Conservation (phyloP, 2,888 invertebrate genomes). For the Caradrina clavipalpis region DNA sequence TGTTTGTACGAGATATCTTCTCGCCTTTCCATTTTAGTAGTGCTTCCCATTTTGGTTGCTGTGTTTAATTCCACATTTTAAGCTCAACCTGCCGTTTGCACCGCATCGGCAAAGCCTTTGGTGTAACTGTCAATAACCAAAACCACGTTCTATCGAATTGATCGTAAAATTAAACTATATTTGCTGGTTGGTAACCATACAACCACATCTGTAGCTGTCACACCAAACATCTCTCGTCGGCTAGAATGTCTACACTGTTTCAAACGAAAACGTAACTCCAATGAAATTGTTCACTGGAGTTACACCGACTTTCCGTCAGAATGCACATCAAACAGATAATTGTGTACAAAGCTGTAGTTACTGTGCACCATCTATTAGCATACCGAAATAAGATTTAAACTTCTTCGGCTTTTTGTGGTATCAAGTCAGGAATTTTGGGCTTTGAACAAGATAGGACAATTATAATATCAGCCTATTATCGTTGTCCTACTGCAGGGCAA, state of each 20-base stretch:
- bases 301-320: constrained; percentile 28
- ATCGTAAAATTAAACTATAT: not conserved
- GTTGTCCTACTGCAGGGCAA: no score
- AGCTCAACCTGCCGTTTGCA: not conserved
- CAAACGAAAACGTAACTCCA: constrained; percentile 24
- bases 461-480: no score
- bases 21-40: no score
- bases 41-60: no score
- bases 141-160: no score
- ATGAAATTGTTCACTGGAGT: constrained; percentile 29
- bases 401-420: not conserved
- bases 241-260: constrained; percentile 13
- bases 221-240: constrained; percentile 1
- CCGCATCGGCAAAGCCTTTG: not conserved
- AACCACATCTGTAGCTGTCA: not conserved
- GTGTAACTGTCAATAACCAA: not conserved
- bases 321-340: constrained; percentile 37
- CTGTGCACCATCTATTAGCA: not conserved
- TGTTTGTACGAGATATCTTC: no score
- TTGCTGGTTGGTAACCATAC: not conserved
- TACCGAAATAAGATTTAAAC: constrained; percentile 6
- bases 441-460: no score
- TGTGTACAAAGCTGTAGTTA: constrained; percentile 12
- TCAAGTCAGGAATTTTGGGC: not conserved
- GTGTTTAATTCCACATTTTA: not conserved